A percentile compares a stretch with the other conserved stretches of the same genome.
Conservation (phyloP, 2,888 invertebrate genomes). For the Leptinotarsa tumamoca region DNA sequence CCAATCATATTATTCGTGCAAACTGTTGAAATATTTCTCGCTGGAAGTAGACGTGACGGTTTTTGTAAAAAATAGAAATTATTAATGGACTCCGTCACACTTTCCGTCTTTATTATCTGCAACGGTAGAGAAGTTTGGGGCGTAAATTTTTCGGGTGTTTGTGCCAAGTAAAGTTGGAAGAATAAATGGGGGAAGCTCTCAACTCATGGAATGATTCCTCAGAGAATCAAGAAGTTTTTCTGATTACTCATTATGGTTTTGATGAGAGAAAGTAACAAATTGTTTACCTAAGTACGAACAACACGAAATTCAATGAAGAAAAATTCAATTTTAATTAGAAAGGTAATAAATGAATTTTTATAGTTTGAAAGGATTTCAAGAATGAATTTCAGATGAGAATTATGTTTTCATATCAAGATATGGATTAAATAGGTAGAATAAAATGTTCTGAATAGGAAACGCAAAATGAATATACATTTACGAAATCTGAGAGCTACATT, state of each 20-base stretch:
- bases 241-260: slow-evolving; percentile 11
- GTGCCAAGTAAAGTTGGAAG: neutral
- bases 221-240: neutral
- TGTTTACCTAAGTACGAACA: neutral
- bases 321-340: neutral
- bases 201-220: neutral
- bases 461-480: too few species aligned
- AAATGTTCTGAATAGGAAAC: too few species aligned
- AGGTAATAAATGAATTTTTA: too few species aligned
- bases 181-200: neutral
- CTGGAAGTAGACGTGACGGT: slow-evolving; percentile 16
- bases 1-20: slow-evolving; percentile 12
- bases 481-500: too few species aligned
- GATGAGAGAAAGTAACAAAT: neutral
- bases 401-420: too few species aligned
- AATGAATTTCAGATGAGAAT: too few species aligned
- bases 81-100: slow-evolving; percentile 18
- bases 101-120: slow-evolving; percentile 17
- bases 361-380: too few species aligned
- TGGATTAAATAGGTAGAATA: too few species aligned
- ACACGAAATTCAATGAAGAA: too few species aligned
- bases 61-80: slow-evolving; percentile 14
- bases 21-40: slow-evolving; percentile 13
- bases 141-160: slow-evolving; percentile 1
- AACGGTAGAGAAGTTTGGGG: slow-evolving; percentile 1